Conservation (phyloP, 35 echinoderm and acorn worm species). For the Ptychodera flava region DNA sequence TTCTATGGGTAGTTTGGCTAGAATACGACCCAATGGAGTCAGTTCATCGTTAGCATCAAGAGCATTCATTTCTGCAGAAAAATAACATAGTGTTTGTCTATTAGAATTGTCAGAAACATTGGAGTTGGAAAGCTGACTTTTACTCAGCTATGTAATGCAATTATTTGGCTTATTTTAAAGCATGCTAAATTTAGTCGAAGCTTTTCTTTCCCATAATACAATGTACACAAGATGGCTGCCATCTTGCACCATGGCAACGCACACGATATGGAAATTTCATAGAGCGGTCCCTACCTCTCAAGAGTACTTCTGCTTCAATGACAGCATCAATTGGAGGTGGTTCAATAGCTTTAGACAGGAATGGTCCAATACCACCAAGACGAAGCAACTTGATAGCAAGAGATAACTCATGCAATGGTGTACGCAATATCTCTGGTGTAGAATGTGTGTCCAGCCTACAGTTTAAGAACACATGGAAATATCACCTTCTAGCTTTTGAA, state of each 20-base stretch:
- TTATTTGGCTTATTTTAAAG: too few species aligned
- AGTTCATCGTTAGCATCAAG: slow-evolving; percentile 75
- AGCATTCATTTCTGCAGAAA: slow-evolving; percentile 88
- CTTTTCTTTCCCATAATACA: too few species aligned
- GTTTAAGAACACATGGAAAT: too few species aligned
- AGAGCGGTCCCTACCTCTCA: slow-evolving; percentile 90
- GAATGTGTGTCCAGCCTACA: slow-evolving; percentile 83
- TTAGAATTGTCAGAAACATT: too few species aligned
- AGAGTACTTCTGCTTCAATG: slow-evolving; percentile 82
- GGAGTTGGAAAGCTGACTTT: too few species aligned
- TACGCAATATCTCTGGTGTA: slow-evolving; percentile 92
- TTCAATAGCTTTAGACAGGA: slow-evolving; percentile 90
- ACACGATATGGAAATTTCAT: too few species aligned
- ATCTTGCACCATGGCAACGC: too few species aligned
- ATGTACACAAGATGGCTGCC: too few species aligned
- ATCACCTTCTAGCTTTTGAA: too few species aligned
- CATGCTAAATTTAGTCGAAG: too few species aligned
- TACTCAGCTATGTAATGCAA: too few species aligned
- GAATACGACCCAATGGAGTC: slow-evolving; percentile 72
- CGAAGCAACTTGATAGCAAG: slow-evolving; percentile 92
- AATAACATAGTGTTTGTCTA: too few species aligned
- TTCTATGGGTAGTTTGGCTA: slow-evolving; percentile 92
- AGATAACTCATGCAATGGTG: slow-evolving; percentile 87
- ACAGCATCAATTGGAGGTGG: slow-evolving; percentile 93
- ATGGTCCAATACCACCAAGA: slow-evolving; percentile 80